Conservation (phyloP, 2,797 vertebrate species). For the Huso huso region DNA sequence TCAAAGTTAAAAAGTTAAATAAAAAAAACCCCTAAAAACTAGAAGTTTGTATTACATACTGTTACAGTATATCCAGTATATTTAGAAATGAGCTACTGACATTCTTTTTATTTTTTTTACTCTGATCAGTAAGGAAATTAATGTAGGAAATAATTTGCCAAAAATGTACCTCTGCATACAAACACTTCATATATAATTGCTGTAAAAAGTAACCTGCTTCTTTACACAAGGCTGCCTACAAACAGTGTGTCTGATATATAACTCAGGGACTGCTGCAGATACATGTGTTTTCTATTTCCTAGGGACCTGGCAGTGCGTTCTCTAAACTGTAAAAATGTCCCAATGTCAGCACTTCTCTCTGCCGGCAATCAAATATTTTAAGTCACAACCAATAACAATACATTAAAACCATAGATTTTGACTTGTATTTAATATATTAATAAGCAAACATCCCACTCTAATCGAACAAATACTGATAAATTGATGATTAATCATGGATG, state of each 20-base stretch:
- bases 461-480: no score
- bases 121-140: background rate
- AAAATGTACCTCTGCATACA: background rate
- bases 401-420: background rate
- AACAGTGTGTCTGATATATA: conserved; percentile 3
- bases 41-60: no score
- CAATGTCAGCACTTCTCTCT: conserved; percentile 34
- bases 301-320: conserved; percentile 33
- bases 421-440: background rate
- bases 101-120: background rate
- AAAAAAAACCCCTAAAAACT: no score
- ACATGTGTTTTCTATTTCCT: conserved; percentile 49
- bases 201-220: conserved; percentile 5
- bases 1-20: no score
- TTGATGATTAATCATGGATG: no score
- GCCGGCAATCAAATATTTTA: conserved; percentile 1
- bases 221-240: conserved; percentile 10
- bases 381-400: background rate
- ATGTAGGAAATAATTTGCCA: background rate
- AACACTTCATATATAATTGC: background rate
- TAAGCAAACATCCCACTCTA: no score
- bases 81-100: conserved; percentile 20
- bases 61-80: no score
- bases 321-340: conserved; percentile 28
- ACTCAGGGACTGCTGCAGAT: conserved; percentile 16